These are phyloP conservation scores for Chirona hameri DNA, from an alignment of 2,888 invertebrate species.

Conservation along the genomic window DNA sequence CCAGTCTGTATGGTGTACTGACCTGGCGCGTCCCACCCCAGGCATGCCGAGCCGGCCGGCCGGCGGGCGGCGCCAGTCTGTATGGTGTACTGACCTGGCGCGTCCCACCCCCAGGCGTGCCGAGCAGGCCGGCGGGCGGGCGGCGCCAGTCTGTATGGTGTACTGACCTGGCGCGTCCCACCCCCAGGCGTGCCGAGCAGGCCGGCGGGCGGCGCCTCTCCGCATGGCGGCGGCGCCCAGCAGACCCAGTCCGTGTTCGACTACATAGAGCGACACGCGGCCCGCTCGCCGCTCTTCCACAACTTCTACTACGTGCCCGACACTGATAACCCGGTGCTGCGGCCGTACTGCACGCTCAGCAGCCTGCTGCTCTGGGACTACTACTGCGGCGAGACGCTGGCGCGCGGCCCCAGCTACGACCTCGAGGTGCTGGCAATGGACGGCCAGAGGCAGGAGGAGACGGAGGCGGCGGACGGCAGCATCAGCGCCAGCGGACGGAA, in stretches of 20 bases:
- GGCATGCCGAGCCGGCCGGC: no score
- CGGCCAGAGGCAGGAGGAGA: constrained; percentile 63
- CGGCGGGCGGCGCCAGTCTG: no score
- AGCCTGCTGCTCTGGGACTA: constrained; percentile 90
- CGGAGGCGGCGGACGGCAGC: constrained; percentile 57
- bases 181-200: no score
- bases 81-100: no score
- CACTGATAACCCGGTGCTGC: constrained; percentile 68
- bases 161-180: no score
- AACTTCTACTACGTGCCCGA: constrained; percentile 83
- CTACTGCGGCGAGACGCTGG: constrained; percentile 86
- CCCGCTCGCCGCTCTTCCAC: constrained; percentile 80
- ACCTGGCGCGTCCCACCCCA: no score
- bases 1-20: no score
- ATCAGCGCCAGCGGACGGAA: constrained; percentile 28
- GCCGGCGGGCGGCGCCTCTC: no score
- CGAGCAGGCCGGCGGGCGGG: no score
- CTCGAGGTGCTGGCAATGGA: constrained; percentile 69
- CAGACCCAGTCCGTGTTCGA: constrained; percentile 83
- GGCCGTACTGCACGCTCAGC: constrained; percentile 82
- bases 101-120: no score
- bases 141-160: no score
- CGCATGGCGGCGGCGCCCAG: no score
- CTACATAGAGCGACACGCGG: constrained; percentile 85
- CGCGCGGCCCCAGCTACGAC: constrained; percentile 86